Base-by-base conservation (phyloP, 2,113 vertebrate genomes). In the Pterocles gutturalis region DNA sequence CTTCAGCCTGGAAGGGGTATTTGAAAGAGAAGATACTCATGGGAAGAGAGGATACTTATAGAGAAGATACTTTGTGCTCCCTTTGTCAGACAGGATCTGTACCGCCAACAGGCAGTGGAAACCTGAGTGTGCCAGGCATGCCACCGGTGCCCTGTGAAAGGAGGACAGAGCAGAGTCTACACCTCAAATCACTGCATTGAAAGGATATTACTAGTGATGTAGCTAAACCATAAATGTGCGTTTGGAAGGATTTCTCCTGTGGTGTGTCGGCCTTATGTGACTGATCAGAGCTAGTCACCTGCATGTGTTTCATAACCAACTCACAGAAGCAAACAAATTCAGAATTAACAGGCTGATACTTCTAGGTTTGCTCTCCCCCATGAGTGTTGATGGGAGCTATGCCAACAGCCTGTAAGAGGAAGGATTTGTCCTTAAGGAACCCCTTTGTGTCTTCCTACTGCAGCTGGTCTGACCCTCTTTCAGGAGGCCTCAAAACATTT, bases 371-470 rank as follows among this genome's bases (percentile, higher is more conserved):
- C 85, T 88, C 51, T 51, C 36, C 62, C n/a, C 19, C 8, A 17
- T 60, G 58, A 79, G 29, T 53, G 67, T 36, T 90, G 60, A 48
- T 73, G 64, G 48, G 78, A 95, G 60, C 71, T 85, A 55, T 78
- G 70, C 92, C 67, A 72, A 70, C 85, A 95, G 69, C 83, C 29
- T 24, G 13, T 86, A 75, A 83, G 82, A 46, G 85, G 34, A 95
- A 54, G 54, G 60, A 73, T 45, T 97, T 90, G 91, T 93, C 94
- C 83, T 95, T 96, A 95, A 96, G 91, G 94, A 96, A 96, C 88
- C 96, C 41, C 53, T 96, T 89, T 70, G 62, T 86, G 69, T 61
- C 87, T 64, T 93, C 87, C 78, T 94, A 45, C 83, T 95, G 60
- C 93, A 84, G 67, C 89, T 88, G 78, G 11, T 71, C 69, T 89